phyloP scores from a whole-genome alignment of 2,113 vertebrate genomes.

The Gasterosteus aculeatus region DNA sequence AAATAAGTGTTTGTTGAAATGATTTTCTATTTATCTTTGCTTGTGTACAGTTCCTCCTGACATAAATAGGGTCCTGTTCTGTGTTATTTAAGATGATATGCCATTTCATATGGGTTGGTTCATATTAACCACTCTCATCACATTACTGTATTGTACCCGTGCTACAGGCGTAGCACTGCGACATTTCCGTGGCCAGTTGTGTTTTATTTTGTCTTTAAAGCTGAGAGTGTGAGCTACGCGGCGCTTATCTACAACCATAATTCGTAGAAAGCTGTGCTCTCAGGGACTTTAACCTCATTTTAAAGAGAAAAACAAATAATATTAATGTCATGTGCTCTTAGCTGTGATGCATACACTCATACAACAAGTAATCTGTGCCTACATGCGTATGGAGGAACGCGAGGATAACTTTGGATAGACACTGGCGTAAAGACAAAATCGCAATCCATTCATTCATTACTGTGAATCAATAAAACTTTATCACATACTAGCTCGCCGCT shows the following conservation, averaged over 20 bases:
- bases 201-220: conserved; percentile 55
- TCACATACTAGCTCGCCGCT: conserved; percentile 61
- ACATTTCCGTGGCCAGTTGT: conserved; percentile 65
- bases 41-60: conserved; percentile 61
- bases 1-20: conserved; percentile 42
- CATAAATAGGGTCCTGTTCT: conserved; percentile 57
- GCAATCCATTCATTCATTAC: conserved; percentile 74
- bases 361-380: conserved; percentile 39
- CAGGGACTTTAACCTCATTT: conserved; percentile 74
- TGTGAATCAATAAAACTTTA: conserved; percentile 84
- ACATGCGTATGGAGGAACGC: conserved; percentile 42
- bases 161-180: conserved; percentile 47
- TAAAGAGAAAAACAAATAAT: conserved; percentile 42
- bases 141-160: conserved; percentile 65
- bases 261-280: conserved; percentile 69
- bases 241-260: conserved; percentile 57
- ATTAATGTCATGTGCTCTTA: conserved; percentile 59
- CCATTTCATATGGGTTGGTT: conserved; percentile 56
- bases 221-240: conserved; percentile 64
- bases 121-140: conserved; percentile 53
- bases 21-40: conserved; percentile 46
- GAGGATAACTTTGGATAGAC: conserved; percentile 58
- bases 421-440: conserved; percentile 62
- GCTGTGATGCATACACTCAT: conserved; percentile 54
- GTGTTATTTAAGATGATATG: conserved; percentile 72